These are phyloP conservation scores for Crocuta crocuta DNA, from an alignment of 2,113 vertebrate genomes.

Conservation along the genomic window DNA sequence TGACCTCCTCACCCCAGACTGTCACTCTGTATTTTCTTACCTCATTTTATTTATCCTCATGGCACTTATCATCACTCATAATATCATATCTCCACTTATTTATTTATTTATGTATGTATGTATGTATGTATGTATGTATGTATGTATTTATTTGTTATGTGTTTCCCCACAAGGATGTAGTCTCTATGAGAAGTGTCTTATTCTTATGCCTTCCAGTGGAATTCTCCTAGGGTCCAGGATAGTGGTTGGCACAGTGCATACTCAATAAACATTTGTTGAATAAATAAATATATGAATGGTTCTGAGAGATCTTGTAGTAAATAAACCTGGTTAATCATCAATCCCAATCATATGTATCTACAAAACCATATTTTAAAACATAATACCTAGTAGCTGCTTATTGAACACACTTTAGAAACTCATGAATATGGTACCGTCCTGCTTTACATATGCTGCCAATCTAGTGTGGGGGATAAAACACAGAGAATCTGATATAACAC, in stretches of 20 bases:
- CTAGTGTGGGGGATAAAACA: not conserved
- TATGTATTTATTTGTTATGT: not conserved
- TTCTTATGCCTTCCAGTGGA: not conserved
- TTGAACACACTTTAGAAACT: not conserved
- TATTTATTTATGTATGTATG: not conserved
- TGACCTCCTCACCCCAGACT: too few relatives aligned
- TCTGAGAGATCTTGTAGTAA: not conserved
- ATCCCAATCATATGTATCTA: not conserved
- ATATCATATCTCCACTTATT: not conserved
- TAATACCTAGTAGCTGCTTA: not conserved
- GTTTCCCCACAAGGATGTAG: not conserved
- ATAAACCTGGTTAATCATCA: not conserved
- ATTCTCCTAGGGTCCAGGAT: not conserved
- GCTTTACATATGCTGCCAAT: not conserved
- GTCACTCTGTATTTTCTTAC: not conserved
- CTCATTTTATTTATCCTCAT: not conserved
- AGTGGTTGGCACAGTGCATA: not conserved
- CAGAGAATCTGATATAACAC: not conserved
- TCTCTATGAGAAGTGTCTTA: not conserved
- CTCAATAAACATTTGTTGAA: slow-evolving; percentile 9
- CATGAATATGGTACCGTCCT: not conserved
- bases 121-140: not conserved
- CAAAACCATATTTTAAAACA: not conserved
- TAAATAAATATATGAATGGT: not conserved
- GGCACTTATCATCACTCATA: not conserved